Evolutionary conservation across 2,113 vertebrate species (phyloP).

Genomic region (Mormoops blainvillei): DNA sequence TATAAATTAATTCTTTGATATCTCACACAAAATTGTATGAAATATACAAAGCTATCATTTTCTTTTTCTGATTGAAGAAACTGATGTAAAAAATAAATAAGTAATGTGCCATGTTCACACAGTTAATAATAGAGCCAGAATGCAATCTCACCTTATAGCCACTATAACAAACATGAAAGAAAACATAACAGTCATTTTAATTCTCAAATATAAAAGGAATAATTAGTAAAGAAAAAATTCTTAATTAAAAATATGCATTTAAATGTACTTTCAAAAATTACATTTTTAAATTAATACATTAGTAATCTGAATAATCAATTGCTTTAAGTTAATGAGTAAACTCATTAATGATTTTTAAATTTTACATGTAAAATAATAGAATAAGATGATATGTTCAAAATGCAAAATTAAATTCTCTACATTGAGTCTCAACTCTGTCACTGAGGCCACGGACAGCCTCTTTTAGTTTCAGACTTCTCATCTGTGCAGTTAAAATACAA

Average conservation of each 20-base stretch:
- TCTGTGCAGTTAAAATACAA: neutral
- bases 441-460: neutral
- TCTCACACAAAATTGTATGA: neutral
- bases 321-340: neutral
- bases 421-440: neutral
- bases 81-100: neutral
- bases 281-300: neutral
- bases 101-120: neutral
- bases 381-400: neutral
- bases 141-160: neutral
- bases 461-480: neutral
- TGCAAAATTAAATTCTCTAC: neutral
- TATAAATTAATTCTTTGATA: neutral
- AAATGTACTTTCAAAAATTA: neutral
- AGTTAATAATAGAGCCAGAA: neutral
- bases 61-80: neutral
- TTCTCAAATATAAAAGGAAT: neutral
- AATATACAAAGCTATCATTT: neutral
- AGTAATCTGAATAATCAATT: neutral
- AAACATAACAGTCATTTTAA: neutral
- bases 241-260: neutral
- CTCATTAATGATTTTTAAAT: neutral
- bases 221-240: neutral
- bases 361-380: neutral
- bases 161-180: neutral